phyloP scores from a whole-genome alignment of 2,888 invertebrate genomes.

The Cetonia aurata region DNA sequence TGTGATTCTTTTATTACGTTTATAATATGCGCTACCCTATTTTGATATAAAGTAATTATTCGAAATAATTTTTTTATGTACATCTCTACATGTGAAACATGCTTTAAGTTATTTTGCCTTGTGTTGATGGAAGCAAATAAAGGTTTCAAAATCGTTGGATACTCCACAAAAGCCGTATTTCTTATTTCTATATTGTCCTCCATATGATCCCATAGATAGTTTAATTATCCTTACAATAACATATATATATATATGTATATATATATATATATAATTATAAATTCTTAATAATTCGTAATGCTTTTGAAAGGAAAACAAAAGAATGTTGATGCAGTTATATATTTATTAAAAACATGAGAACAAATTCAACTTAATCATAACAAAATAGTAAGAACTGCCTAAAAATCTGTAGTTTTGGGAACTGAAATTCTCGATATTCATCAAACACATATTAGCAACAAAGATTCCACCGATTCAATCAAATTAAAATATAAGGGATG shows the following conservation, averaged over 20 bases:
- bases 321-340: constrained; percentile 17
- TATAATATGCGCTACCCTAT: neutral
- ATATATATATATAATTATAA: too few species aligned
- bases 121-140: constrained; percentile 38
- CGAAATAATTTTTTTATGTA: constrained; percentile 19
- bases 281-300: too few species aligned
- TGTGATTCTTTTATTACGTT: neutral
- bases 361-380: constrained; percentile 20
- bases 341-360: constrained; percentile 30
- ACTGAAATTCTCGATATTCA: constrained; percentile 1
- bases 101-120: constrained; percentile 33
- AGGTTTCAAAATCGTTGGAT: constrained; percentile 29
- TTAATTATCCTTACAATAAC: too few species aligned
- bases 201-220: too few species aligned
- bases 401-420: neutral
- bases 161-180: neutral
- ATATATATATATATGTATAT: too few species aligned
- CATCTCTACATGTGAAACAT: constrained; percentile 17
- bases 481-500: constrained; percentile 5
- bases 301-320: too few species aligned
- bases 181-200: neutral
- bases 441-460: constrained; percentile 10
- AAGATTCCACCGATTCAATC: neutral
- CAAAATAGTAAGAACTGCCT: constrained; percentile 4
- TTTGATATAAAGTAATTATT: constrained; percentile 18